Percentiles rank a stretch among this genome's conserved stretches.
Evolutionary conservation across 2,113 vertebrate genomes (phyloP).

Genomic region (Nymphicus hollandicus): DNA sequence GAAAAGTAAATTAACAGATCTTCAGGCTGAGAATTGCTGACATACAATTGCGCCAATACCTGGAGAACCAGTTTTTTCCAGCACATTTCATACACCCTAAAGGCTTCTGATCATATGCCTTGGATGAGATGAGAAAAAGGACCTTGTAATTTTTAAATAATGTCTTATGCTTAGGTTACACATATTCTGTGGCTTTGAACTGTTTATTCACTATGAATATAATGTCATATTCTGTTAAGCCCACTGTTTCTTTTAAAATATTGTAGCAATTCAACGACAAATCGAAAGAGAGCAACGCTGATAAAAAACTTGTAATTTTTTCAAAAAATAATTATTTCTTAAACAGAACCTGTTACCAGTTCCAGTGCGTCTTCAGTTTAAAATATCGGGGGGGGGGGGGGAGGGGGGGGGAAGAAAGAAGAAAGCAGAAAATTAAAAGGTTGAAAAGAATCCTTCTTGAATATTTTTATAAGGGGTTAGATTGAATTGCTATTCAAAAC

Average conservation of each 20-base stretch:
- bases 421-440: neutral
- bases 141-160: neutral
- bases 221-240: neutral
- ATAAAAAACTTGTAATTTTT: neutral
- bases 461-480: neutral
- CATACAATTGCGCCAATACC: accelerated
- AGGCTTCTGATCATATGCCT: neutral
- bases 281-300: neutral
- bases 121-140: neutral
- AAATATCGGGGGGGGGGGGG: too few relatives aligned
- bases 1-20: neutral
- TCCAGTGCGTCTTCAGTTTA: neutral
- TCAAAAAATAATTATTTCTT: neutral
- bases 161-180: neutral
- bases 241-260: neutral
- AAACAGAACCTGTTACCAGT: neutral
- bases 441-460: neutral
- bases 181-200: neutral
- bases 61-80: neutral
- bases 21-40: neutral
- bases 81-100: neutral
- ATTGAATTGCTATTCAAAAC: neutral
- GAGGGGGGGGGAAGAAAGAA: too few relatives aligned
- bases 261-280: neutral
- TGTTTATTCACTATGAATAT: neutral